A percentile compares a stretch with the other conserved stretches of the same genome.
Conservation (phyloP, 2,888 invertebrate genomes). For the Spisula subtruncata region DNA sequence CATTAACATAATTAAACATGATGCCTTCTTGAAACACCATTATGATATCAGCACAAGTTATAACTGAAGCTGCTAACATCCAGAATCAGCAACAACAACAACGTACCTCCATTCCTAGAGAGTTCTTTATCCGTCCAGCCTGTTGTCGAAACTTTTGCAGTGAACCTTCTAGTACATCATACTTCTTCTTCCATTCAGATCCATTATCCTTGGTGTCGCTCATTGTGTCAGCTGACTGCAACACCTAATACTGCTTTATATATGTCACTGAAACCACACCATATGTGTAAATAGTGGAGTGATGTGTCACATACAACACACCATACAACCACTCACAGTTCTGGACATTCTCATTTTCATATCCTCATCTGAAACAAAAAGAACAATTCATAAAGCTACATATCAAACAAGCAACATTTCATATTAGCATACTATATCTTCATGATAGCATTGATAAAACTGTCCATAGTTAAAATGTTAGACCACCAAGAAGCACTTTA, state of each 20-base stretch:
- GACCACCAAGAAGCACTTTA: no score
- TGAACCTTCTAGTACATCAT: conserved; percentile 50
- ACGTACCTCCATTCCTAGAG: conserved; percentile 62
- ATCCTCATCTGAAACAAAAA: conserved; percentile 11
- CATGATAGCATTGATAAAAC: no score
- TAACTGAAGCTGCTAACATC: no score
- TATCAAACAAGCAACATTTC: no score
- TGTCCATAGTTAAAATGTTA: no score
- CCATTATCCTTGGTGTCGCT: conserved; percentile 6
- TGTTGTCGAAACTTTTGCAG: conserved; percentile 58
- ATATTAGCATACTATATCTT: no score
- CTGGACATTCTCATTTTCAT: background rate
- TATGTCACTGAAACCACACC: background rate
- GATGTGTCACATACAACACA: background rate
- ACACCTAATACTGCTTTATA: background rate
- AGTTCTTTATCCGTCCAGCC: conserved; percentile 59
- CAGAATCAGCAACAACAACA: background rate
- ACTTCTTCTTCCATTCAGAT: conserved; percentile 52
- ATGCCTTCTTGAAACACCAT: no score
- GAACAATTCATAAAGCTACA: background rate
- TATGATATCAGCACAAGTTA: no score
- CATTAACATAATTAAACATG: no score
- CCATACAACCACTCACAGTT: background rate
- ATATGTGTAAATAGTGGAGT: background rate
- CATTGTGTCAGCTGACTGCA: background rate